Evolutionary conservation across 2,888 invertebrate species (phyloP).

Genomic region (Dynastes tityus): DNA sequence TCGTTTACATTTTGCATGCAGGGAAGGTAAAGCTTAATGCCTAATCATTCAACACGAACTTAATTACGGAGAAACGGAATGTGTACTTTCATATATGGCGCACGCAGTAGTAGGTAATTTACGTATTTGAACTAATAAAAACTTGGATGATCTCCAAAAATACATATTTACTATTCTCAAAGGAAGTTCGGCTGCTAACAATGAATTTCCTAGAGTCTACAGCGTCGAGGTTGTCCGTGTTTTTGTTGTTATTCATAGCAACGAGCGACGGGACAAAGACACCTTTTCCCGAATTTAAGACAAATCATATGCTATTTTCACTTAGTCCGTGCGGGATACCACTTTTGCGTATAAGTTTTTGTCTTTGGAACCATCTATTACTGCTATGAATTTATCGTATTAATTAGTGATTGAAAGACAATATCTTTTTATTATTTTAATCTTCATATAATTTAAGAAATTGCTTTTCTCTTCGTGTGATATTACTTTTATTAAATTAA

Average conservation of each 20-base stretch:
- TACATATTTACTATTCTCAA: conserved; percentile 24
- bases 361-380: no score
- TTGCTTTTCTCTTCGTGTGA: no score
- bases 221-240: conserved; percentile 12
- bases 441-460: no score
- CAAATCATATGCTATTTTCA: conserved; percentile 9
- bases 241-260: conserved; percentile 45
- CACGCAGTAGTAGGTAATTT: not conserved
- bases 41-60: not conserved
- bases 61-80: not conserved
- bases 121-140: conserved; percentile 29
- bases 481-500: no score
- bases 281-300: conserved; percentile 34
- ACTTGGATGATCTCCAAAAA: conserved; percentile 41
- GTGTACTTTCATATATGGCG: not conserved
- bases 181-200: conserved; percentile 12
- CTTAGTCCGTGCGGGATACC: not conserved
- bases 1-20: no score
- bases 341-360: conserved; percentile 5
- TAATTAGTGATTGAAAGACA: no score
- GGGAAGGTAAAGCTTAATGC: no score
- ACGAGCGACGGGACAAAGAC: conserved; percentile 27
- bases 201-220: conserved; percentile 42
- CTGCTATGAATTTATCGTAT: no score
- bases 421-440: no score